These are phyloP conservation scores for Melinaea marsaeus DNA, from an alignment of 2,888 invertebrate species.

Conservation along the genomic window DNA sequence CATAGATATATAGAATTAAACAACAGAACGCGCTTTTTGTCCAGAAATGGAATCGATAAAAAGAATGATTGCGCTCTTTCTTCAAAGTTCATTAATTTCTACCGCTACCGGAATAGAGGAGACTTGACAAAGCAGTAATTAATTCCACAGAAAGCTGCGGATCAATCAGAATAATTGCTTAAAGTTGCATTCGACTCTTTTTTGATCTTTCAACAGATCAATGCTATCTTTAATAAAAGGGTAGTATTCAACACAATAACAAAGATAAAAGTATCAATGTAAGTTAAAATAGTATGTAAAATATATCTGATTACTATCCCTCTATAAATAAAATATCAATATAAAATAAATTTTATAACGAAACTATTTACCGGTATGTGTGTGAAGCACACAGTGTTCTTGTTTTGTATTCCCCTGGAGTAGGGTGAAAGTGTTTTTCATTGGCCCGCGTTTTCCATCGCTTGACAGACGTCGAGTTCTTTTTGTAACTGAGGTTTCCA, in stretches of 20 bases:
- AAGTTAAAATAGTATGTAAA: neutral
- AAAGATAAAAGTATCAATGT: neutral
- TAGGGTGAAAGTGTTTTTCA: too few species aligned
- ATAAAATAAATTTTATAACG: neutral
- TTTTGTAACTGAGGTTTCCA: too few species aligned
- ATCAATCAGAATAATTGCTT: constrained; percentile 64
- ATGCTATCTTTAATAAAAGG: constrained; percentile 9
- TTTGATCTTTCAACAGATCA: constrained; percentile 29
- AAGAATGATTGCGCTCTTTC: constrained; percentile 18
- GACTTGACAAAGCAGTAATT: too few species aligned
- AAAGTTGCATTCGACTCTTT: constrained; percentile 44
- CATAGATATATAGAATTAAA: neutral
- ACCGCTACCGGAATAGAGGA: too few species aligned
- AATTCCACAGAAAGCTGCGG: too few species aligned
- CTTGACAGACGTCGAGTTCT: too few species aligned
- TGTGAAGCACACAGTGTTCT: too few species aligned
- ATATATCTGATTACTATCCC: neutral
- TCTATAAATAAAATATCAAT: too few species aligned
- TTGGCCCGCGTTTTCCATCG: too few species aligned
- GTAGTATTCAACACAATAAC: neutral
- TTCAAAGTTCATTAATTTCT: too few species aligned
- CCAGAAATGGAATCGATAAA: constrained; percentile 21
- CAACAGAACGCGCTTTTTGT: constrained; percentile 2
- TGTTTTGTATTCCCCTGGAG: too few species aligned
- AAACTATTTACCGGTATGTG: too few species aligned